Evolutionary conservation across 2,888 invertebrate genomes (phyloP), one percentile per base, ranked within the genome.

Genomic region (Ennomos fuscantarius): DNA sequence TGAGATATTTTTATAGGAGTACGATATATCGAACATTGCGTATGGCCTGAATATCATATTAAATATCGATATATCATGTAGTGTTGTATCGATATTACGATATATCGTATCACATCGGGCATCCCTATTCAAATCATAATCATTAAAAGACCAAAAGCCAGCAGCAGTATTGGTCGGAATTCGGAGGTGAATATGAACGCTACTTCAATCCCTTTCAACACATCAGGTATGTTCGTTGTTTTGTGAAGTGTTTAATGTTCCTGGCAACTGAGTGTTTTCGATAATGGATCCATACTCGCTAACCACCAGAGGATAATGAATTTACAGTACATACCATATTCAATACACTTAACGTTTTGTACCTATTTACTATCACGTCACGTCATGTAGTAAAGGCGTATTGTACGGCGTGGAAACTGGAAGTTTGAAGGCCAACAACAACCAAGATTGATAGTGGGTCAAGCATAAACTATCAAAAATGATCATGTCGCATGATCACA

Each of bases 141-240:
- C n/a, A n/a, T n/a, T n/a, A n/a, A n/a, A n/a, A n/a, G n/a, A n/a
- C n/a, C 34, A 46, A 42, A 45, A 31, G 34, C 13, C 15, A 24
- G 32, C 37, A 43, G 42, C 44, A 55, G 37, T 55, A 15, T 54
- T 36, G 41, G 53, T 46, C 36, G 32, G n/a, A n/a, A 3, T 24
- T 24, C 24, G 24, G 49, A 46, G 36, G 45, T 46, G 64, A 76
- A 65, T 69, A 79, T 76, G 76, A 78, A 78, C 70, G 72, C 73
- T 72, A 77, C 63, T 45, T 60, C 65, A 52, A 62, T 78, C 32
- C 75, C 55, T 13, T 44, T 49, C 9, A 55, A 69, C 63, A 72
- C 76, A 50, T 72, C 79, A 74, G 79, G 81, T 79, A 68, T 39
- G 63, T 66, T 35, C 13, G 34, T 55, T 58, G 55, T 62, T 68